A percentile compares a stretch with the other conserved stretches of the same genome.
Conservation (phyloP, 92 coral and sea anemone genomes). For the Ricordea florida region DNA sequence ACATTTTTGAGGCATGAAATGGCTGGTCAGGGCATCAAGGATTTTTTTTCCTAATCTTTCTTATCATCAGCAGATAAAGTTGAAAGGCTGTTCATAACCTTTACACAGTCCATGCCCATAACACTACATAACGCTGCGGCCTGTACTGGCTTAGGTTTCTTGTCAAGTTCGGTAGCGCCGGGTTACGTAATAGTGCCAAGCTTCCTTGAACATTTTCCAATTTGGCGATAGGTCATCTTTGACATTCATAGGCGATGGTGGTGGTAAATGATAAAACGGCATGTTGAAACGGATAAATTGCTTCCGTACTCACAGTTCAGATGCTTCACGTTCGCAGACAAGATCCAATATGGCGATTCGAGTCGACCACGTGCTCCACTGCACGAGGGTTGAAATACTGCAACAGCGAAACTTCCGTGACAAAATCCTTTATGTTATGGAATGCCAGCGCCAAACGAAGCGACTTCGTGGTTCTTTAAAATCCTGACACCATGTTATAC, state of each 20-base stretch:
- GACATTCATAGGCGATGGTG: not conserved
- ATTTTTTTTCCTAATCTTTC: not conserved
- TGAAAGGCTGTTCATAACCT: constrained; percentile 5
- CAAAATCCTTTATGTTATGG: no score
- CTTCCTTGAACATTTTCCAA: not conserved
- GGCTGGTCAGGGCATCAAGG: not conserved
- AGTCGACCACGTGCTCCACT: no score
- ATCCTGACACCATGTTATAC: no score
- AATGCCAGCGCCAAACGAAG: no score
- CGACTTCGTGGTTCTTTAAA: no score
- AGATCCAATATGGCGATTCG: no score
- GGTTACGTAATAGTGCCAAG: not conserved
- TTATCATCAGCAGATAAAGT: not conserved
- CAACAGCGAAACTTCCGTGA: no score
- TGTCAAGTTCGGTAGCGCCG: constrained; percentile 4
- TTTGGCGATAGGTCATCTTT: not conserved
- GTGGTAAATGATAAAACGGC: no score
- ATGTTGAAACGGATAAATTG: no score
- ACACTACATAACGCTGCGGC: not conserved
- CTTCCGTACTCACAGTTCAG: no score
- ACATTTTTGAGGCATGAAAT: constrained; percentile 7
- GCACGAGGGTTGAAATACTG: no score
- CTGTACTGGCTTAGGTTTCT: not conserved
- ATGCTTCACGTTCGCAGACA: no score
- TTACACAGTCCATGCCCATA: constrained; percentile 3